Base-by-base conservation (phyloP, 2,888 invertebrate genomes). In the Coelinius sp. region DNA sequence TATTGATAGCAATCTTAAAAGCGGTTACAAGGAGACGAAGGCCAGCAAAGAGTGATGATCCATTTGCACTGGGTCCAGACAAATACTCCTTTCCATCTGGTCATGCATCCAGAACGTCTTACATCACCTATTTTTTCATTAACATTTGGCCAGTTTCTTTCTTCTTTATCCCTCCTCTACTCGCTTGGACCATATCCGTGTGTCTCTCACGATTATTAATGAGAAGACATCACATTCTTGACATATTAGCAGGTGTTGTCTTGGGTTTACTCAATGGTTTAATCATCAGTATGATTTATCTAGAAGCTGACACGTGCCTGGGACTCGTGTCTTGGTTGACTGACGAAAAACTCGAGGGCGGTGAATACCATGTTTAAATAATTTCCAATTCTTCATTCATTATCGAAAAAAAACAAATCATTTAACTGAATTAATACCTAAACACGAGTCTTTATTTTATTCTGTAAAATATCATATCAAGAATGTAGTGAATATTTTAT, bases 41-140 rank as follows among this genome's bases (percentile, higher is more conserved):
- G 31, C 97, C 97, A 0, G 83, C 89, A 0, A 90, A 90, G 22
- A 92, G 92, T 82, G 86, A 88, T 14, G 88, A 89, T 73, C 92
- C 92, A 78, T 94, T 95, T 84, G 90, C 93, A 77, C 89, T 95
- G 20, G 95, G 96, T 0, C 94, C 97, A 0, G 97, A 97, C 87
- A 94, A 96, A 81, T 98, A 93, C 86, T 93, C 94, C 62, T 99
- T 99, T 86, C 99, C 98, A 10, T 98, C 98, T 0, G 98, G 98
- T 0, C 98, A 99, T 87, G 93, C 96, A 0, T 96, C 97, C 25
- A 89, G 98, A 78, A 92, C 96, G 0, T 91, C 93, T 3, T 91
- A 94, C 85, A 89, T 98, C 22, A 89, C 93, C 2, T 92, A 92
- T 72, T 94, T 95, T 84, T 93, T 97, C 76, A 89, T 91, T 3